Evolutionary conservation across 2,888 invertebrate species (phyloP), one percentile per base, ranked within the genome.

Genomic region (Pollenia labialis): DNA sequence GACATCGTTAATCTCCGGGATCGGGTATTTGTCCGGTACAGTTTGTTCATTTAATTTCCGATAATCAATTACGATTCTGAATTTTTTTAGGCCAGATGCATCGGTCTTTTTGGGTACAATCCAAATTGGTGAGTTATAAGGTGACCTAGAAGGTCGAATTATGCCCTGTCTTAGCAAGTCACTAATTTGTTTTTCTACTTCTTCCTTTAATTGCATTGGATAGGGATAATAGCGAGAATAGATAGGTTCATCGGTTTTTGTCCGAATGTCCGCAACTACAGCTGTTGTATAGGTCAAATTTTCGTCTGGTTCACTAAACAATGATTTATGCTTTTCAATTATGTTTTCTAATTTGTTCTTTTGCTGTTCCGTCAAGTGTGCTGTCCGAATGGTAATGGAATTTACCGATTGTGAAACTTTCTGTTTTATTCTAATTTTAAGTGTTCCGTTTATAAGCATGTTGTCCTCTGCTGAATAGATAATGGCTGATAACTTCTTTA

Each of bases 201-300:
- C 71, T 7, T 54, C 71, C 42, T 71, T 80, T 52, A 72, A 4
- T 56, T 50, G 32, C 68, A 32, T 18, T 7, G 72, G 81, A 16
- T 81, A 81, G 8, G 81, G 64, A 12, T 66, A 81, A 32, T 32
- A 64, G 40, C 44, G n/a, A 7, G 64, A 80, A 18, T 64, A 71
- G 18, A 80, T 14, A 1, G 64, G 44, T 16, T 71, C 32, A 1
- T 72, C 46, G 2, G 71, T 46, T 16, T 16, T 72, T 6, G 80
- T 66, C 14, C 18, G 32, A 11, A 74, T 60, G 14, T 74, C 76
- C 4, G 18, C 69, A 12, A 60, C 23, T 44, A 64, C 80, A 23
- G 62, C 18, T 52, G n/a, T n/a, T n/a, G n/a, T n/a, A n/a, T n/a
- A 80, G 7, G 79, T 79, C 10, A 79, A 42, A 46, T 60, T 62